Percentiles rank a stretch among this genome's conserved stretches.
Conservation (phyloP, 2,113 vertebrate genomes). For the Emydocephalus ijimae region DNA sequence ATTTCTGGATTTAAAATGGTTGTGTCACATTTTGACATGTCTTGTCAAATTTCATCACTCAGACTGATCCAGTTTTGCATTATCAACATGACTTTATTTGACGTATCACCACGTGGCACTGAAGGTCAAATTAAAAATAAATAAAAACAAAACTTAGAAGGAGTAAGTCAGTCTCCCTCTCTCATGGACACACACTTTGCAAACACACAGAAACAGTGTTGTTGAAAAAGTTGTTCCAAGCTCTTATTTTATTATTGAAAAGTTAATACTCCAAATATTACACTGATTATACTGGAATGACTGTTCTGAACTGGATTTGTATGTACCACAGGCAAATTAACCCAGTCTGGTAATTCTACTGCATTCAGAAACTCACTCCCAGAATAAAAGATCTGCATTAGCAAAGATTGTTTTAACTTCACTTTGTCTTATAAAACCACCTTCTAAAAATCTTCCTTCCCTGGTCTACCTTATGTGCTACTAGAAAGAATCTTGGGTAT, state of each 20-base stretch:
- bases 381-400: not conserved
- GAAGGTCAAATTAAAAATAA: conserved; percentile 58
- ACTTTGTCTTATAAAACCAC: not conserved
- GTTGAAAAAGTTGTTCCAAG: not conserved
- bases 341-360: not conserved
- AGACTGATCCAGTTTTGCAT: conserved; percentile 62
- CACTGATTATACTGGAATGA: not conserved
- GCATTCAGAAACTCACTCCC: not conserved
- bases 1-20: conserved; percentile 58
- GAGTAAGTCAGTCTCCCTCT: not conserved
- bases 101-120: conserved; percentile 38
- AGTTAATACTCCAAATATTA: not conserved
- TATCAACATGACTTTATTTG: conserved; percentile 57
- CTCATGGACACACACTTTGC: not conserved
- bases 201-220: not conserved
- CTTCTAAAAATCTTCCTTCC: not conserved
- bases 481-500: not conserved
- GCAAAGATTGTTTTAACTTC: not conserved
- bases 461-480: no score
- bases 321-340: not conserved
- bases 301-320: not conserved
- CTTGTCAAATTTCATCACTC: conserved; percentile 66
- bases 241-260: not conserved
- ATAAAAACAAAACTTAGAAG: not conserved
- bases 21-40: conserved; percentile 59